Evolutionary conservation across 2,888 invertebrate species (phyloP).

Genomic region (Fragum sueziense): DNA sequence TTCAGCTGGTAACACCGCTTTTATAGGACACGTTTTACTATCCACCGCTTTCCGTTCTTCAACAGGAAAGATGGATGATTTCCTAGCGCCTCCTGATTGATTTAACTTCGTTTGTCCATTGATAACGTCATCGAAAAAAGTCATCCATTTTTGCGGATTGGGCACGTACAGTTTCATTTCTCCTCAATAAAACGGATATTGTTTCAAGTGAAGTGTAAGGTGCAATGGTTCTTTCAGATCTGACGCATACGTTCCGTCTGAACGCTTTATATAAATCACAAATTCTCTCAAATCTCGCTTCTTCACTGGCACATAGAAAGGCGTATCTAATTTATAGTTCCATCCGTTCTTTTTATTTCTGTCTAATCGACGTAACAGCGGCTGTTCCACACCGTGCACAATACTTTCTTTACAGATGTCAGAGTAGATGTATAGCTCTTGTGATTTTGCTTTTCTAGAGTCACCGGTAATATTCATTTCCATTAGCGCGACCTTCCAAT

Average conservation of each 20-base stretch:
- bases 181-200: no score
- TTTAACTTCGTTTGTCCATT: background rate
- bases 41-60: constrained; percentile 9
- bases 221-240: no score
- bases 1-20: no score
- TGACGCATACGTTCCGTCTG: no score
- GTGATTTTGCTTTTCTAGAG: background rate
- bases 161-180: no score
- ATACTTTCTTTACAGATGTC: constrained; percentile 22
- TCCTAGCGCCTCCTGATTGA: constrained; percentile 22
- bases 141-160: constrained; percentile 9
- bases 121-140: background rate
- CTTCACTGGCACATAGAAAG: background rate
- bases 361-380: constrained; percentile 19
- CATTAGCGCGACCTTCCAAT: constrained; percentile 29
- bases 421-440: constrained; percentile 15
- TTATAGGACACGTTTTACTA: constrained; percentile 1
- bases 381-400: constrained; percentile 14
- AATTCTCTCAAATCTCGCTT: constrained; percentile 25
- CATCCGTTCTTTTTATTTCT: constrained; percentile 1
- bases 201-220: no score
- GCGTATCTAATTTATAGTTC: constrained; percentile 18
- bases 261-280: constrained; percentile 47
- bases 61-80: constrained; percentile 24
- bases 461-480: constrained; percentile 18